Base-by-base conservation (phyloP, 2,888 invertebrate genomes). In the Stenurella melanura region DNA sequence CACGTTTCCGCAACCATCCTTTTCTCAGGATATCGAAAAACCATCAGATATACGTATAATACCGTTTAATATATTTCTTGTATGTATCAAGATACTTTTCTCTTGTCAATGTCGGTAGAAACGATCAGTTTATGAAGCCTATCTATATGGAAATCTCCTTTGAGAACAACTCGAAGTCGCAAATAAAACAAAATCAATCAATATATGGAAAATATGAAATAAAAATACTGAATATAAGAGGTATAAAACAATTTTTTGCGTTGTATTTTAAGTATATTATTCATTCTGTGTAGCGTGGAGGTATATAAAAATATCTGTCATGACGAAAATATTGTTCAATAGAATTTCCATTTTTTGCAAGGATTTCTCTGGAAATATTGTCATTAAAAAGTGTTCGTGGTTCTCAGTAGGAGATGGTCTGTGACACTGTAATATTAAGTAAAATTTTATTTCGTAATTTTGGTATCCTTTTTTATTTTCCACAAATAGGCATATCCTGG, bases 91-190 rank as follows among this genome's bases (percentile, higher is more conserved):
- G 60, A 58, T 73, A 67, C 67, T 64, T 64, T 56, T 67, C 74
- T 54, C 21, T 61, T 67, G 74, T 58, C 67, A 30, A 15, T 57
- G 42, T 34, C 66, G 15, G 34, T 12, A 10, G 42, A 18, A 30
- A 61, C 61, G 68, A 68, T 61, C 64, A 60, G 38, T 74, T 67
- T 74, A 74, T 60, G 50, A 74, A 57, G 60, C 60, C 74, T 54
- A 74, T 74, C 74, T 74, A 74, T 74, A 74, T 74, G 74, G 74
- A 74, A 74, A 74, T 74, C 64, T 66, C 18, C 21, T 12, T 12
- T 6, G 42, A 61, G 21, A 71, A 19, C 71, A 60, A 50, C 38
- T 69, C 26, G 12, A 58, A 56, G 67, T 57, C 67, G 74, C 67
- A 38, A 74, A 71, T 42, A 58, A 60, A 60, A 42, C 74, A 38